Evolutionary conservation across 2,113 vertebrate genomes (phyloP).

Genomic region (Colius striatus): DNA sequence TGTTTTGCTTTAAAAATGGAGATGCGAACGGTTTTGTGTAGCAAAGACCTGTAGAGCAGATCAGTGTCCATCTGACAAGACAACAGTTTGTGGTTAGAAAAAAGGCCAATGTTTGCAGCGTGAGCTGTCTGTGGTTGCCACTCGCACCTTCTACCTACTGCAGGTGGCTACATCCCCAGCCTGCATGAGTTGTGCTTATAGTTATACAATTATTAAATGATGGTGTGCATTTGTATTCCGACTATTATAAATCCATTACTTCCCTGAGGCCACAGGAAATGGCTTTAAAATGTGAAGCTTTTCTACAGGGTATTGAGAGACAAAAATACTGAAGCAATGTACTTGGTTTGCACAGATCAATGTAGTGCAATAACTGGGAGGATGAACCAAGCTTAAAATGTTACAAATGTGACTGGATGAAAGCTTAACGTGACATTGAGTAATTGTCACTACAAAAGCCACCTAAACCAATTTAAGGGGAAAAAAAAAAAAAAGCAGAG

Average conservation of each 20-base stretch:
- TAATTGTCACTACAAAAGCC: slow-evolving; percentile 22
- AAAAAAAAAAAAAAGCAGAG: not conserved
- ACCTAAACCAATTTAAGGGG: not conserved
- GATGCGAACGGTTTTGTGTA: rapidly evolving
- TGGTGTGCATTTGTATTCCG: slow-evolving; percentile 16
- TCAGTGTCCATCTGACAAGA: not conserved
- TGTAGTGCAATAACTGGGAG: slow-evolving; percentile 38
- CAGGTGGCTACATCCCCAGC: not conserved
- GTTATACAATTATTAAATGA: slow-evolving; percentile 39
- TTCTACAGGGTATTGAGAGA: slow-evolving; percentile 26
- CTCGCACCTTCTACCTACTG: not conserved
- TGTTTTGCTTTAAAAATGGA: not conserved
- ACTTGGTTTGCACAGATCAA: slow-evolving; percentile 20
- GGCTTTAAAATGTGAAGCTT: slow-evolving; percentile 21
- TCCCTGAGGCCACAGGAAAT: not conserved
- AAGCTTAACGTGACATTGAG: slow-evolving; percentile 51
- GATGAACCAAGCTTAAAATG: slow-evolving; percentile 37
- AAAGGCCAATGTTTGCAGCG: not conserved
- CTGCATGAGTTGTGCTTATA: not conserved
- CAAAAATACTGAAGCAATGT: slow-evolving; percentile 10
- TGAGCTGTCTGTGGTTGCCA: not conserved
- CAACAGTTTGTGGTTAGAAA: not conserved
- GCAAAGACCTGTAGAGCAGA: not conserved
- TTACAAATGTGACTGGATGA: slow-evolving; percentile 32
- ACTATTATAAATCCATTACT: slow-evolving; percentile 42